Base-by-base conservation (phyloP, 2,888 invertebrate genomes). In the Thalpophila matura region DNA sequence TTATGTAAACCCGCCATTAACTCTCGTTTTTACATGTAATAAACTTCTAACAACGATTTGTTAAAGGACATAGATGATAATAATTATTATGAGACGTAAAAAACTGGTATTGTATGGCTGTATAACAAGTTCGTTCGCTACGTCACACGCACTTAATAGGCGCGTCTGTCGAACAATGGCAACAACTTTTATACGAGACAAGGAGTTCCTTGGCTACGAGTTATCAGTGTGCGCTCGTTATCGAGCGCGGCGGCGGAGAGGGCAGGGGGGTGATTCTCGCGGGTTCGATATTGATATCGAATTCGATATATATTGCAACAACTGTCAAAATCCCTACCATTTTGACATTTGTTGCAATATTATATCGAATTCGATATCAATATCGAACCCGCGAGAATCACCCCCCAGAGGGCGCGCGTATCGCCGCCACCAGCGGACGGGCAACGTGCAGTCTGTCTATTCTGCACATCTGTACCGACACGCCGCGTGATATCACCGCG, bases 371-470 rank as follows among this genome's bases (percentile, higher is more conserved):
- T n/a, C n/a, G n/a, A n/a, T n/a, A n/a, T n/a, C n/a, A n/a, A n/a
- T n/a, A n/a, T n/a, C n/a, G n/a, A n/a, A n/a, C n/a, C n/a, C n/a
- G n/a, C n/a, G n/a, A n/a, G n/a, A n/a, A n/a, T n/a, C n/a, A n/a
- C n/a, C n/a, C n/a, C n/a, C n/a, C n/a, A n/a, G 58, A 57, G 67
- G 67, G 67, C 45, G 45, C 45, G 35, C 31, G n/a, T 45, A 16
- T 45, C 43, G 35, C 29, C 29, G n/a, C 27, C 51, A 9, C 16
- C 16, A 16, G 35, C 55, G 24, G 18, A 4, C 16, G 14, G 12
- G 1, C 37, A 22, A 22, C 16, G 10, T 18, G 18, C 3, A n/a
- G n/a, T n/a, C n/a, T n/a, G n/a, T n/a, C n/a, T n/a, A n/a, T n/a
- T n/a, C n/a, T n/a, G n/a, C n/a, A n/a, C n/a, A n/a, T n/a, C n/a